A percentile compares a stretch with the other conserved stretches of the same genome.
These are phyloP conservation scores for Atta texana DNA, from an alignment of 1,140 invertebrate species.

Conservation along the genomic window DNA sequence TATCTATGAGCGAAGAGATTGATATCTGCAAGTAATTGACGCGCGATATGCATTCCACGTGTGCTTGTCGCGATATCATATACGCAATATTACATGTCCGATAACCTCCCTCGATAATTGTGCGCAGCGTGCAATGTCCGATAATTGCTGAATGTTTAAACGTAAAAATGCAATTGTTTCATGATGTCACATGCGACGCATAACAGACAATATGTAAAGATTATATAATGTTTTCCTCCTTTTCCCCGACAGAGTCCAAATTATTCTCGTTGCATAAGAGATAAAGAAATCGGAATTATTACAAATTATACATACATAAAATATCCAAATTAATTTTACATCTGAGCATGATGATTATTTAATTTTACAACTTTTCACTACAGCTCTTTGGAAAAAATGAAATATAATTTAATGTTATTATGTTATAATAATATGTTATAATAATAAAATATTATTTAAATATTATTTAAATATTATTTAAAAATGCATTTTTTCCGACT, in stretches of 20 bases:
- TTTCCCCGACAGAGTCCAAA: not conserved
- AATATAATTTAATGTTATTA: not conserved
- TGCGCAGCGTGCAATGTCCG: slow-evolving; percentile 49
- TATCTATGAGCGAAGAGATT: slow-evolving; percentile 6
- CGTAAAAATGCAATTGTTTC: slow-evolving; percentile 2
- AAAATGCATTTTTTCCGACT: slow-evolving; percentile 9
- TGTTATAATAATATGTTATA: not conserved
- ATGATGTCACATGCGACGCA: not conserved
- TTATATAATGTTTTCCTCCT: slow-evolving; percentile 41
- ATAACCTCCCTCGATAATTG: slow-evolving; percentile 34
- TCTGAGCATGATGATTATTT: not conserved
- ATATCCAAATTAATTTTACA: not conserved
- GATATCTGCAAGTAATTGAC: slow-evolving; percentile 19
- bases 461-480: not conserved
- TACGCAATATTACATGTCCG: not conserved
- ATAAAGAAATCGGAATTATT: slow-evolving; percentile 6
- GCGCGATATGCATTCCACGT: slow-evolving; percentile 2
- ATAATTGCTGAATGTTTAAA: slow-evolving; percentile 30
- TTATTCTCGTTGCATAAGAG: not conserved
- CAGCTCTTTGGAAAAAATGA: not conserved
- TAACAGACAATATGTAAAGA: slow-evolving; percentile 21
- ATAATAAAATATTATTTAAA: not conserved
- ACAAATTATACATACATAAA: not conserved
- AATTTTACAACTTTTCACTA: slow-evolving; percentile 3
- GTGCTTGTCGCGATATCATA: not conserved